These are phyloP conservation scores for Seira musarum DNA, from an alignment of 2,888 invertebrate species.

Conservation along the genomic window DNA sequence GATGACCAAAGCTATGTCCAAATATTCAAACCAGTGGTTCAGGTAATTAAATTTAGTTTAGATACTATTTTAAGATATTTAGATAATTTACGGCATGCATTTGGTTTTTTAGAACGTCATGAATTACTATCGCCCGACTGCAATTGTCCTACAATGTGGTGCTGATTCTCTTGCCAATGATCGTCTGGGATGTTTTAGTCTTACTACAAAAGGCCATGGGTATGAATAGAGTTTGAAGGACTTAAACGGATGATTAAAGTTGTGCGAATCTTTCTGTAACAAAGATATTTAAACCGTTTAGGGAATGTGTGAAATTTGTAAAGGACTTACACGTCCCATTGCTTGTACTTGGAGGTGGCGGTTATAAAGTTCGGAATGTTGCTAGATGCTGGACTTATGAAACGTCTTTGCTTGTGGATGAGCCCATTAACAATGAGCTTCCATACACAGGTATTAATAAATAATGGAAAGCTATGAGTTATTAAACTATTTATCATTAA, in stretches of 20 bases:
- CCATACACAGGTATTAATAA: constrained; percentile 81
- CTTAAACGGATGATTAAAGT: not conserved
- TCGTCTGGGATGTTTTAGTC: constrained; percentile 94
- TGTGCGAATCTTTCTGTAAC: not conserved
- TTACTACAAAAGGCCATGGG: constrained; percentile 96
- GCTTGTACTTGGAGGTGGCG: constrained; percentile 87
- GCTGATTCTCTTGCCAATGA: constrained; percentile 98
- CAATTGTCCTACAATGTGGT: constrained; percentile 97
- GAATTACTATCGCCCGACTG: constrained; percentile 96
- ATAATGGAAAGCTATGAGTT: not conserved
- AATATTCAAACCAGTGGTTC: constrained; percentile 94
- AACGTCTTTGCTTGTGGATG: constrained; percentile 93
- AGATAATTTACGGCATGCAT: constrained; percentile 9
- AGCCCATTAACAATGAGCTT: constrained; percentile 93
- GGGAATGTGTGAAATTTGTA: constrained; percentile 97
- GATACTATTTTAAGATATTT: constrained; percentile 5
- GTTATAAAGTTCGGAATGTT: constrained; percentile 84
- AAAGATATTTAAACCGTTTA: constrained; percentile 66
- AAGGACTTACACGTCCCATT: constrained; percentile 93
- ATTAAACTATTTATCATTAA: not conserved
- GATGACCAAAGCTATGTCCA: constrained; percentile 94
- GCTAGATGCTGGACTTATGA: constrained; percentile 99
- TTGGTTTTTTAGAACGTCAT: constrained; percentile 81
- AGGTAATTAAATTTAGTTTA: constrained; percentile 68
- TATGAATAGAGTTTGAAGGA: constrained; percentile 66